Conservation (phyloP, 2,113 vertebrate species). For the Heteronetta atricapilla region DNA sequence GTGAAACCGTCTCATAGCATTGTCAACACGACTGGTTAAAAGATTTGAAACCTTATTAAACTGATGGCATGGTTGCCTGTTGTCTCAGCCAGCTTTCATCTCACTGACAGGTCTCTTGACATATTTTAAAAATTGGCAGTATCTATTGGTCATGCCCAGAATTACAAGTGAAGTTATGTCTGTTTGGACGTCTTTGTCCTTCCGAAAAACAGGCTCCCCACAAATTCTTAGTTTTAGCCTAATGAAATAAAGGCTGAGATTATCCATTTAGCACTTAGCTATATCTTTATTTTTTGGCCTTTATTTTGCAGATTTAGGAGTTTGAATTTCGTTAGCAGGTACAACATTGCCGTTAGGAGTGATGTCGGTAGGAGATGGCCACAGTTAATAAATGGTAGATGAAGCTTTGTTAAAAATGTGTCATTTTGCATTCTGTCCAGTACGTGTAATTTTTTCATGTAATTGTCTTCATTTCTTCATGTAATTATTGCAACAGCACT, state of each 20-base stretch:
- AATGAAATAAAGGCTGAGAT: background rate
- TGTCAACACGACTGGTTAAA: background rate
- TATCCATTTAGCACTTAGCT: background rate
- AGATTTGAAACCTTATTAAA: slow-evolving; percentile 14
- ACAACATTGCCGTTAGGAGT: background rate
- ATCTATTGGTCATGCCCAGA: background rate
- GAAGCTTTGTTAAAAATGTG: background rate
- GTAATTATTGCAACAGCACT: background rate
- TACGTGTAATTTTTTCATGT: background rate
- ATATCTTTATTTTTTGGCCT: background rate
- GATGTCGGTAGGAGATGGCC: background rate
- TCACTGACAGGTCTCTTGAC: background rate
- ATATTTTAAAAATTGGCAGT: background rate
- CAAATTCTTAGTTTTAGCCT: background rate
- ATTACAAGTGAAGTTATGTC: background rate
- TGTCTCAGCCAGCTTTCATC: background rate
- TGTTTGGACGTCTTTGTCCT: background rate
- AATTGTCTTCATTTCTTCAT: background rate
- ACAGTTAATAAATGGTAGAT: background rate
- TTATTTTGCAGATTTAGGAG: background rate
- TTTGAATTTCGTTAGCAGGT: background rate
- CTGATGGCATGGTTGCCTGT: background rate
- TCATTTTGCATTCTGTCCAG: background rate
- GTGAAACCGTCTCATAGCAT: background rate
- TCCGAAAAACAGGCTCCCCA: background rate